Percentiles rank a stretch among this genome's conserved stretches.
Evolutionary conservation across 1,140 invertebrate genomes (phyloP).

Genomic region (Hydropsyche tenuis): DNA sequence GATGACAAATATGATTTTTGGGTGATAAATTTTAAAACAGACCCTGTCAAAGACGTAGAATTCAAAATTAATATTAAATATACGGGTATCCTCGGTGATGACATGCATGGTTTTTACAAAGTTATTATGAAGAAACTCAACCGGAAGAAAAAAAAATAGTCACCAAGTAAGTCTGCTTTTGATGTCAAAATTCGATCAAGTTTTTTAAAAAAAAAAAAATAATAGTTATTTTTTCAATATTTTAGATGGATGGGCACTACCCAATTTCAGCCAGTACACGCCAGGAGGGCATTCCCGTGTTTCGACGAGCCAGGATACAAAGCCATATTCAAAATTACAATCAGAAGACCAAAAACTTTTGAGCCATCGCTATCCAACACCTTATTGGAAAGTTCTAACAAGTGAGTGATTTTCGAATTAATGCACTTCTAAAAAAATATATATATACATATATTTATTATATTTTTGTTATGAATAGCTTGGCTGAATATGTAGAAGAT

Average conservation of each 20-base stretch:
- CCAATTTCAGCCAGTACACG: conserved; percentile 75
- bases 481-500: background rate
- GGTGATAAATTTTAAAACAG: background rate
- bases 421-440: too few relatives aligned
- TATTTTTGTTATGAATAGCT: background rate
- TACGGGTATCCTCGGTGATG: conserved; percentile 42
- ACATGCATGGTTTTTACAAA: conserved; percentile 72
- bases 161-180: background rate
- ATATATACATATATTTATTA: background rate
- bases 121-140: conserved; percentile 66
- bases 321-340: conserved; percentile 63
- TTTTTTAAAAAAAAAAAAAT: background rate
- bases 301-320: conserved; percentile 81
- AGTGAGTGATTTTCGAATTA: too few relatives aligned
- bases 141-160: too few relatives aligned
- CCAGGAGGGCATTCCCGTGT: conserved; percentile 76
- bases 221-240: conserved; percentile 24
- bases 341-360: conserved; percentile 8
- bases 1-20: conserved; percentile 7
- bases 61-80: conserved; percentile 9
- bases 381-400: background rate
- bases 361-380: background rate
- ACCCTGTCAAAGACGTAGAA: background rate
- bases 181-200: background rate
- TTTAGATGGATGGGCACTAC: conserved; percentile 65